These are phyloP conservation scores for Chymomyza procnemis DNA, from an alignment of 2,888 invertebrate species.

Conservation along the genomic window DNA sequence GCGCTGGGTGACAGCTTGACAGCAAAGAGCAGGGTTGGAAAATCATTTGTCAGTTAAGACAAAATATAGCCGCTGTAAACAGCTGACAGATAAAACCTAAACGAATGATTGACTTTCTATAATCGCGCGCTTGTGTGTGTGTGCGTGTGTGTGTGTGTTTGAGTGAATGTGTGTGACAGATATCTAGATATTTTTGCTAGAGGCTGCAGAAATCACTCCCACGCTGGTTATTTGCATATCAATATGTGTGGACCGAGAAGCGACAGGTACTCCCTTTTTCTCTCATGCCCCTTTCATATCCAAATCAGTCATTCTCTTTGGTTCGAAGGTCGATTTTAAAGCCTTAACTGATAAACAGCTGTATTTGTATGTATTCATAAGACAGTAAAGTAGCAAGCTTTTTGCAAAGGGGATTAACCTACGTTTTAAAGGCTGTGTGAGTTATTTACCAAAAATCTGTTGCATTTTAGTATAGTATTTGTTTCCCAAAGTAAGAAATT, in stretches of 20 bases:
- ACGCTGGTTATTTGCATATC: constrained; percentile 57
- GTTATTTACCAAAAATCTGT: too few species aligned
- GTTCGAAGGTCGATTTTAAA: constrained; percentile 11
- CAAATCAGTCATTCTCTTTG: background rate
- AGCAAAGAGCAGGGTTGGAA: constrained; percentile 20
- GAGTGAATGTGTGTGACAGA: constrained; percentile 8
- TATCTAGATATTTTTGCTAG: constrained; percentile 11
- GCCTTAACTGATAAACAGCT: constrained; percentile 31
- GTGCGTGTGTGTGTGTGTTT: background rate
- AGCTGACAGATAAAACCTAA: constrained; percentile 58
- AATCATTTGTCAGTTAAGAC: constrained; percentile 69
- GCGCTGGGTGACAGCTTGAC: background rate
- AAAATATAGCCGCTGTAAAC: constrained; percentile 54
- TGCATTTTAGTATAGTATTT: too few species aligned
- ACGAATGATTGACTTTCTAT: constrained; percentile 66
- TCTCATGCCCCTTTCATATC: background rate
- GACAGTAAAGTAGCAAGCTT: background rate
- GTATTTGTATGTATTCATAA: constrained; percentile 32
- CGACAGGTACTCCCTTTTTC: constrained; percentile 2
- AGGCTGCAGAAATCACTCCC: constrained; percentile 6
- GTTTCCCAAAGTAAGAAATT: too few species aligned
- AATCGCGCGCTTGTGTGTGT: constrained; percentile 53
- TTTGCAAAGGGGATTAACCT: too few species aligned
- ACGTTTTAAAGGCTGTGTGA: too few species aligned
- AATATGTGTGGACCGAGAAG: constrained; percentile 43